phyloP scores from a whole-genome alignment of 2,888 invertebrate species.

The Mayetiola destructor region DNA sequence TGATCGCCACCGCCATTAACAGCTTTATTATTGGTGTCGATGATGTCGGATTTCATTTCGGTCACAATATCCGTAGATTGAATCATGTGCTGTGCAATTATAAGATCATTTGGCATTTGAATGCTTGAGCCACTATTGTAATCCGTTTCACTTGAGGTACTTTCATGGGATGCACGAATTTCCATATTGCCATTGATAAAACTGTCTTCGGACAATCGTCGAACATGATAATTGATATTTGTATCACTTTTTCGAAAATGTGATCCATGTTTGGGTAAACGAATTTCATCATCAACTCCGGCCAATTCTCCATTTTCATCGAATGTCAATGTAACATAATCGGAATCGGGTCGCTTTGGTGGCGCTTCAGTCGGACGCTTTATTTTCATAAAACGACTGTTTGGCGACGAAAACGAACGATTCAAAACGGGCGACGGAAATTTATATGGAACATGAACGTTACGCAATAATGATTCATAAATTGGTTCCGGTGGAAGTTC shows the following conservation, averaged over 20 bases:
- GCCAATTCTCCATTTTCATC: conserved; percentile 28
- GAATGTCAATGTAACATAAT: conserved; percentile 33
- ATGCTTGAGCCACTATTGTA: background rate
- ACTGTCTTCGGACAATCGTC: background rate
- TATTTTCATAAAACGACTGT: background rate
- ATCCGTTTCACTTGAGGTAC: background rate
- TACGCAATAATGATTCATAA: conserved; percentile 32
- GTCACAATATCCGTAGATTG: background rate
- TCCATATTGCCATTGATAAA: background rate
- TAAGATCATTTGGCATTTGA: background rate
- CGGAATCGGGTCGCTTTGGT: conserved; percentile 30
- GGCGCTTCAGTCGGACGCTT: background rate
- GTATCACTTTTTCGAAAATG: conserved; percentile 22
- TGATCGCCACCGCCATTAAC: conserved; percentile 27
- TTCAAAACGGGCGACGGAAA: conserved; percentile 30
- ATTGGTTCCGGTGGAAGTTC: conserved; percentile 27
- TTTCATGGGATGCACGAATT: background rate
- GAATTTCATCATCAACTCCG: conserved; percentile 24
- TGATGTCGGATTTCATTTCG: background rate
- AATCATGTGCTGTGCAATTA: background rate
- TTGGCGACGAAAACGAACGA: conserved; percentile 28
- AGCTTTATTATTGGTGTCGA: background rate
- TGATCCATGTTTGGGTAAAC: conserved; percentile 14
- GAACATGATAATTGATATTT: conserved; percentile 22
- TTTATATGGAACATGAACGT: conserved; percentile 36